phyloP scores from a whole-genome alignment of 1,140 invertebrate genomes.

The Lordiphosa mommai region DNA sequence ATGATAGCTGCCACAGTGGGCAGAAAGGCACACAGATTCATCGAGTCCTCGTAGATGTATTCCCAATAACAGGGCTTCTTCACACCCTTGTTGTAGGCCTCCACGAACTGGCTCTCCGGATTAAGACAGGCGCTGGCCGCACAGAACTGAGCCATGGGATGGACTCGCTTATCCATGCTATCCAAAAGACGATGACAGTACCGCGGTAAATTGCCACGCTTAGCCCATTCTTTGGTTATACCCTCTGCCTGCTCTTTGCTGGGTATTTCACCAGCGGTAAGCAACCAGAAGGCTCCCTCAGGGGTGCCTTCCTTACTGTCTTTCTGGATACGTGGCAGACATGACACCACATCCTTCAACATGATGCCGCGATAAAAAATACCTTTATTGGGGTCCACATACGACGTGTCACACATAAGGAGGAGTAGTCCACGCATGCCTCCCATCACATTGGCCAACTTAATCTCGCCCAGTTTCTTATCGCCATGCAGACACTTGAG shows the following conservation, averaged over 20 bases:
- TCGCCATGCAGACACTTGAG: constrained; percentile 26
- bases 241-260: constrained; percentile 88
- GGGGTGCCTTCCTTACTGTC: constrained; percentile 93
- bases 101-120: constrained; percentile 94
- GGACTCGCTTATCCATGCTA: constrained; percentile 93
- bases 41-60: constrained; percentile 93
- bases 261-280: constrained; percentile 94
- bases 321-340: constrained; percentile 92
- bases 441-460: constrained; percentile 87
- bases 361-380: constrained; percentile 95
- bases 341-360: constrained; percentile 94
- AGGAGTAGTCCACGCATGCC: constrained; percentile 97
- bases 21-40: constrained; percentile 96
- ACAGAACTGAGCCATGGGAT: constrained; percentile 97
- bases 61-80: constrained; percentile 80
- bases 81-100: constrained; percentile 87
- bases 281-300: constrained; percentile 96
- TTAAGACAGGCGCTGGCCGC: constrained; percentile 94
- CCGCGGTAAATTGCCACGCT: constrained; percentile 86
- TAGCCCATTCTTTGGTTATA: constrained; percentile 93
- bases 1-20: constrained; percentile 95
- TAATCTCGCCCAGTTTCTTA: constrained; percentile 24
- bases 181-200: constrained; percentile 97
- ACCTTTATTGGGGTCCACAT: constrained; percentile 94
- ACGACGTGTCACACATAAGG: constrained; percentile 96